phyloP scores from a whole-genome alignment of 2,113 vertebrate genomes.

The Rissa tridactyla region DNA sequence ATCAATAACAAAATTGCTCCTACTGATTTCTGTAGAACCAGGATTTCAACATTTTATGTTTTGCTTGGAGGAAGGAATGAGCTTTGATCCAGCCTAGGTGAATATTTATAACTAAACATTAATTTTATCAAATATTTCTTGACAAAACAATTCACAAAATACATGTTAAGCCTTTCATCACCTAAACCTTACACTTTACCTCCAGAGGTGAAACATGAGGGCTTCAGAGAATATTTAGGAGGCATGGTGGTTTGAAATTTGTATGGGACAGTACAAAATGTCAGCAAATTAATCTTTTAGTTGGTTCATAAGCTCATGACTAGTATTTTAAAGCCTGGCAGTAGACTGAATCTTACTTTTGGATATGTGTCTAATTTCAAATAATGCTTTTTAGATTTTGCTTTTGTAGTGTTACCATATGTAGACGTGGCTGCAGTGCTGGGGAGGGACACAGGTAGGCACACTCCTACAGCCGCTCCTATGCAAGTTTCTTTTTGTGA shows the following conservation, averaged over 20 bases:
- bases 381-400: background rate
- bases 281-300: background rate
- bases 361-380: too few species aligned
- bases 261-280: background rate
- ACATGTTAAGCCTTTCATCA: background rate
- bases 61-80: background rate
- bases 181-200: background rate
- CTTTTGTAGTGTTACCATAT: rapidly evolving
- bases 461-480: rapidly evolving
- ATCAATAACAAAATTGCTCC: background rate
- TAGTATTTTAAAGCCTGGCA: background rate
- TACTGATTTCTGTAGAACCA: background rate
- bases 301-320: background rate
- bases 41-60: background rate
- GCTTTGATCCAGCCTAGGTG: background rate
- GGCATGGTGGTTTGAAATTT: background rate
- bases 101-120: background rate
- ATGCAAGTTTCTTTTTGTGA: background rate
- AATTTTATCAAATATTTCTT: background rate
- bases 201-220: background rate
- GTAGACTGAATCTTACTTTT: background rate
- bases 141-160: background rate
- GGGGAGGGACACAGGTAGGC: background rate
- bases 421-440: rapidly evolving
- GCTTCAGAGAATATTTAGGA: background rate